A percentile compares a stretch with the other conserved stretches of the same genome.
phyloP scores from a whole-genome alignment of 2,797 vertebrate species.

The Petrocephalus sullivani region DNA sequence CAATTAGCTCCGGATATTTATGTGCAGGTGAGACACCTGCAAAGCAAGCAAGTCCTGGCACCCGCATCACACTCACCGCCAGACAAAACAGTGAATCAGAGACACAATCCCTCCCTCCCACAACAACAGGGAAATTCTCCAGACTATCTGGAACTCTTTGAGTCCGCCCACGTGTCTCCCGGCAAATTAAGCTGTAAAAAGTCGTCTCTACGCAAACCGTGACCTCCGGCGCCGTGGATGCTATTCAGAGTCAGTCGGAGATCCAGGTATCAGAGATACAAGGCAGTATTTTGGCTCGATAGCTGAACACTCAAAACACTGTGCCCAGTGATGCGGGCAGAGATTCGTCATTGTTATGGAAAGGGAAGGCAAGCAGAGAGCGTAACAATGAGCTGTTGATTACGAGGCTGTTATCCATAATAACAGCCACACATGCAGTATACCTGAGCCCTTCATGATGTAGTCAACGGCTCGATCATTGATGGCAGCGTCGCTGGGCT shows the following conservation, averaged over 20 bases:
- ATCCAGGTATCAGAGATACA: background rate
- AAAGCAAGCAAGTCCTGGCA: constrained; percentile 17
- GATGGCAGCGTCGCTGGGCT: constrained; percentile 73
- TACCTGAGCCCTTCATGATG: constrained; percentile 70
- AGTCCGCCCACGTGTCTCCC: constrained; percentile 9
- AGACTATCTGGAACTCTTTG: background rate
- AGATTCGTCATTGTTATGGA: background rate
- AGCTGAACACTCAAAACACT: background rate
- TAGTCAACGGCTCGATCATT: constrained; percentile 69
- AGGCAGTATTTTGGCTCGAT: background rate
- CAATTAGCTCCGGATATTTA: constrained; percentile 12
- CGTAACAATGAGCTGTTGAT: background rate
- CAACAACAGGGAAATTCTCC: background rate
- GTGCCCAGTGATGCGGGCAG: background rate
- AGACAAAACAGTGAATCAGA: background rate
- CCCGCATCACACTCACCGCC: background rate
- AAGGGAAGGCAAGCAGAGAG: background rate
- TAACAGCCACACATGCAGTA: constrained; percentile 12
- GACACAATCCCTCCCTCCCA: background rate
- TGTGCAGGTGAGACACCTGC: background rate
- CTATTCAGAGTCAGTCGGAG: background rate
- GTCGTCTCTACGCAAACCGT: background rate
- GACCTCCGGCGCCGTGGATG: background rate
- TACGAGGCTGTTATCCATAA: background rate
- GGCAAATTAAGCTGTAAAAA: background rate